phyloP scores from a whole-genome alignment of 2,113 vertebrate genomes.

The Maylandia zebra region DNA sequence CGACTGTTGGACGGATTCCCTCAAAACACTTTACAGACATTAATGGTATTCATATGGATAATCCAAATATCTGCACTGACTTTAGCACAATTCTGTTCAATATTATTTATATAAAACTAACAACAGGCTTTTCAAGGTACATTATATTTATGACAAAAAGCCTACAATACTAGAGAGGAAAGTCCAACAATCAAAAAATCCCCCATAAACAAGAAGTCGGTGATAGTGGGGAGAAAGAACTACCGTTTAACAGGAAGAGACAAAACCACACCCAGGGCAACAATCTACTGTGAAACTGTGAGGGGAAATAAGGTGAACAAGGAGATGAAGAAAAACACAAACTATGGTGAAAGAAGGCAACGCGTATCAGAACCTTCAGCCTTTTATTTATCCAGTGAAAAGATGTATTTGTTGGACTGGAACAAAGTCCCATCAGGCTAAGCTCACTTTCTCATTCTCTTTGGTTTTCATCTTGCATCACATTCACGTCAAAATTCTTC shows the following conservation, averaged over 20 bases:
- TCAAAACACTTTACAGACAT: neutral
- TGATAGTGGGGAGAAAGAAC: neutral
- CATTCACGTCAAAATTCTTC: neutral
- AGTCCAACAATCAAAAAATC: neutral
- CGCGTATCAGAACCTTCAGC: neutral
- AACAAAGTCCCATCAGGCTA: neutral
- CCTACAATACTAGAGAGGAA: neutral
- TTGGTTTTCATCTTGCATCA: neutral
- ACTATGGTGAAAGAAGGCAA: neutral
- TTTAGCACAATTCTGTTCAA: neutral
- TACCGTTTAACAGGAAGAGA: neutral
- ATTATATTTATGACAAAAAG: neutral
- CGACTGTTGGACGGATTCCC: neutral
- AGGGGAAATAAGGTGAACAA: neutral
- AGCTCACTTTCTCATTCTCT: neutral
- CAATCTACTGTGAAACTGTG: neutral
- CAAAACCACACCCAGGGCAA: neutral
- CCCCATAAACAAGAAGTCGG: neutral
- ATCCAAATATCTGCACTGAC: neutral
- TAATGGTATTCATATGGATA: neutral
- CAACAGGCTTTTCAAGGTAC: fast-evolving
- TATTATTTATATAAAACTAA: neutral
- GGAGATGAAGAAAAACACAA: neutral
- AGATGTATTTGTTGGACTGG: neutral
- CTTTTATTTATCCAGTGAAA: neutral